Evolutionary conservation across 2,888 invertebrate species (phyloP).

Genomic region (Taenaris catops): DNA sequence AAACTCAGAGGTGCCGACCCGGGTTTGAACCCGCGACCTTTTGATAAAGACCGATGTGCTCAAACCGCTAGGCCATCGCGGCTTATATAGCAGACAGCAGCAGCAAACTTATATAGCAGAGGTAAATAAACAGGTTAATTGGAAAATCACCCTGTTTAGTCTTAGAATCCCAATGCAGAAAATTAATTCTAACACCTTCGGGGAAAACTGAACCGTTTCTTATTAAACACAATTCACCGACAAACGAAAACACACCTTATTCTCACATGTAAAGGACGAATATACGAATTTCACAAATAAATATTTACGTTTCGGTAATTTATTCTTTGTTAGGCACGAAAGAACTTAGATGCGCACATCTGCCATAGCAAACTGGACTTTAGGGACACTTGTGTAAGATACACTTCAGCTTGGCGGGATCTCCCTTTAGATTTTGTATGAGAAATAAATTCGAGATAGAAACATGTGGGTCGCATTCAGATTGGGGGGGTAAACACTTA

Average conservation of each 20-base stretch:
- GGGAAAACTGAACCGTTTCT: slow-evolving; percentile 13
- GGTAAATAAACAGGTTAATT: background rate
- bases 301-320: slow-evolving; percentile 7
- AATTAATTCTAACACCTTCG: slow-evolving; percentile 20
- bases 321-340: slow-evolving; percentile 4
- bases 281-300: background rate
- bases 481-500: slow-evolving; percentile 26
- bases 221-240: background rate
- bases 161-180: slow-evolving; percentile 14
- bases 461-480: slow-evolving; percentile 23
- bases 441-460: slow-evolving; percentile 17
- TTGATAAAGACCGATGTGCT: too few species aligned
- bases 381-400: background rate
- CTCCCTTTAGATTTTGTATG: slow-evolving; percentile 6
- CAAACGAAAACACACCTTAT: slow-evolving; percentile 11
- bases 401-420: slow-evolving; percentile 1
- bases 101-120: too few species aligned
- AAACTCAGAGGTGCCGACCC: too few species aligned
- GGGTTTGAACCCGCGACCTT: too few species aligned
- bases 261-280: slow-evolving; percentile 6
- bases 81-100: too few species aligned
- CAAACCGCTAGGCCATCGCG: too few species aligned
- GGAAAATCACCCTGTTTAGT: slow-evolving; percentile 13
- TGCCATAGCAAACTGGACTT: slow-evolving; percentile 6
- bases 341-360: background rate